Evolutionary conservation across 2,797 vertebrate genomes (phyloP), one percentile per base, ranked within the genome.

Genomic region (Tenualosa thibaudeaui): DNA sequence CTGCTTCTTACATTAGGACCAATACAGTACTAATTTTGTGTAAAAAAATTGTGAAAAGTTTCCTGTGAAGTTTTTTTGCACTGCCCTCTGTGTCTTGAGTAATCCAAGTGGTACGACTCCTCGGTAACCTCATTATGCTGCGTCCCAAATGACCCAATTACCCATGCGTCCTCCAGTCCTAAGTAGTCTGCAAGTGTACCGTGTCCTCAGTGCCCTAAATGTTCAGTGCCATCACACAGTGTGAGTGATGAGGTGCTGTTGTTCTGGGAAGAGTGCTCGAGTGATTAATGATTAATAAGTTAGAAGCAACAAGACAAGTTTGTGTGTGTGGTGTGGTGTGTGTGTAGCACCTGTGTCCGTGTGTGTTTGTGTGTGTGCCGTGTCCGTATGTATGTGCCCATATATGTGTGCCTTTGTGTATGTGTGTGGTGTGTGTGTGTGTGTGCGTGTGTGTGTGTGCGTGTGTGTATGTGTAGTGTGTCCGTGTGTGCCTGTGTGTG

Each of bases 141-240:
- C 31, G 3, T 75, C 68, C 31, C 4, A 40, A 31, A 75, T 75
- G 68, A 17, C 68, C 68, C 17, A 40, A 75, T 43, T 75, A 40
- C 68, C 31, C 68, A 17, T 46, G 31, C 5, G 51, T 53, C 51
- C 51, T 53, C 10, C 12, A 13, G 31, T 75, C 68, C 68, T 75
- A 19, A 75, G 68, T 15, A 75, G 68, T 75, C 62, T 68, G 26
- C 62, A 75, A 40, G 31, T 75, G 68, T 75, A 43, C 65, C 17
- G 13, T 10, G 31, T 75, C 68, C 68, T 75, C 26, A 17, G 31
- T 75, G 65, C 13, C 65, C 65, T 65, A 24, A 26, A 10, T 65
- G 60, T 1, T 37, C 26, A 31, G 13, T 71, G 65, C 40, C 65
- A 71, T 71, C 24, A 13, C 24, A 13, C 65, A 75, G 37, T 40